These are phyloP conservation scores for Trogon melanurus DNA, from an alignment of 2,113 vertebrate species.

Conservation along the genomic window DNA sequence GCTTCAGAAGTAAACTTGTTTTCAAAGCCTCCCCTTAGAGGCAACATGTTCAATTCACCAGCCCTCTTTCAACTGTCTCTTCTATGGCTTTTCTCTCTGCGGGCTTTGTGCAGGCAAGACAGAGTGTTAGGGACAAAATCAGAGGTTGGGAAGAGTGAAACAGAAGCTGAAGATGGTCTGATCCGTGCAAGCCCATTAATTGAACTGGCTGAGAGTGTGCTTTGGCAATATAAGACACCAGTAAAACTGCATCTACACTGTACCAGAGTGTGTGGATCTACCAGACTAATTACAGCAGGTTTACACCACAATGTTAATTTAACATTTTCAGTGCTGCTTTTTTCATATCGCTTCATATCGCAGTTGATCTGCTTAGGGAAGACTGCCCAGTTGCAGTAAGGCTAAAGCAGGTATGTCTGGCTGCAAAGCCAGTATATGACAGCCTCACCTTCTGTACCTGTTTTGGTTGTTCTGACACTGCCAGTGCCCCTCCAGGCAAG, in stretches of 20 bases:
- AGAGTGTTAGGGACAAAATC: not conserved
- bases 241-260: not conserved
- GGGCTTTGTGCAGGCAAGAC: not conserved
- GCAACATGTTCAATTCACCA: not conserved
- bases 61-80: not conserved
- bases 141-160: not conserved
- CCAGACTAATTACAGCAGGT: not conserved
- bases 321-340: not conserved
- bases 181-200: not conserved
- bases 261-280: not conserved
- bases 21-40: not conserved
- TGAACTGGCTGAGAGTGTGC: not conserved
- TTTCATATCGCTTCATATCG: not conserved
- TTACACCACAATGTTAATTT: not conserved
- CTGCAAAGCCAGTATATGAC: not conserved
- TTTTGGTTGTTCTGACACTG: not conserved
- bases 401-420: not conserved
- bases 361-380: not conserved
- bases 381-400: not conserved
- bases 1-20: conserved; percentile 32
- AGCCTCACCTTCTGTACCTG: not conserved
- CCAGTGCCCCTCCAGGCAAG: not conserved
- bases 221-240: not conserved
- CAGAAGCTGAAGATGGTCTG: not conserved
- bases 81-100: not conserved